Evolutionary conservation across 2,888 invertebrate species (phyloP), one percentile per base, ranked within the genome.

Genomic region (Electrophaes corylata): DNA sequence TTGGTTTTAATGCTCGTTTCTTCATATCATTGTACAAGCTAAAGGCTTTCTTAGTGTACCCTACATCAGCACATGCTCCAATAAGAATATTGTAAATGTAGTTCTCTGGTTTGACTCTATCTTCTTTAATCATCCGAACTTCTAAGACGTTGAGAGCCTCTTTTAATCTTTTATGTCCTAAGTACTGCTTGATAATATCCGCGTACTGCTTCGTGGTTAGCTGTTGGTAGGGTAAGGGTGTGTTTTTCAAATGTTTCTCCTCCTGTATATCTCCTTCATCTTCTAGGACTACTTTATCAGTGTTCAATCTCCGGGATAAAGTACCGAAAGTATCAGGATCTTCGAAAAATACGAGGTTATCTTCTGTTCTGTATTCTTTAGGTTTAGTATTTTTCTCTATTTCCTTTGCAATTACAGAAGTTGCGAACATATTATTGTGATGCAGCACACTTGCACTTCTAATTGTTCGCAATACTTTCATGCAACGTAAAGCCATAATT

Each of bases 41-140:
- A 78, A 98, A 98, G 1, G 97, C 97, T 84, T 96, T 97, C 71
- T 96, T 95, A 1, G 97, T 94, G 73, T 97, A 96, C 0, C 98
- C 98, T 0, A 94, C 95, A 70, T 94, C 89, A 2, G 96, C 98
- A 84, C 96, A 96, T 6, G 94, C 96, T 57, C 95, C 94, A 59
- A 99, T 95, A n/a, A 98, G 83, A 53, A 97, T 89, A 76, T 95
- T 96, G 77, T 95, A 98, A 70, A 96, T 95, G 76, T 96, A 96
- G 64, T 92, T 93, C 59, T 94, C 95, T 0, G 98, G 98, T 79
- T 95, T 94, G 0, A 95, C 96, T 69, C 94, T 92, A 78, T 98
- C 97, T 70, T 94, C 93, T 80, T 95, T 93, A 5, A 95, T 76
- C 95, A 97, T 95, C 78, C 93, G 92, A n/a, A 94, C 87, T 76